A percentile compares a stretch with the other conserved stretches of the same genome.
phyloP scores from a whole-genome alignment of 1,140 invertebrate genomes.

The Drosophila eugracilis region DNA sequence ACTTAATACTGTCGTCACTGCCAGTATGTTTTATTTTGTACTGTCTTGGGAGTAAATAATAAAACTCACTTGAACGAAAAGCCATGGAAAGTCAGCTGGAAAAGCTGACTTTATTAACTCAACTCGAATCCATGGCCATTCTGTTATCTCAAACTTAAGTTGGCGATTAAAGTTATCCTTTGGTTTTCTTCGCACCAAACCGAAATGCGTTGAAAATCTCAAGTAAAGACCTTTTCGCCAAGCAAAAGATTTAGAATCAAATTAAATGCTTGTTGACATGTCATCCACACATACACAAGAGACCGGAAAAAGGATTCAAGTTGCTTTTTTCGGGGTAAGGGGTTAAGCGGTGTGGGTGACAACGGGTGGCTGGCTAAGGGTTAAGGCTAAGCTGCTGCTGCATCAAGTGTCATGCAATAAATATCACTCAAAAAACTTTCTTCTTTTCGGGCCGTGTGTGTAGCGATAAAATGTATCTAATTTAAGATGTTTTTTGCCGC shows the following conservation, averaged over 20 bases:
- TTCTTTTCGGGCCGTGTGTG: constrained; percentile 57
- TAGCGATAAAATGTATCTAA: constrained; percentile 82
- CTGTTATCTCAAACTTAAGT: constrained; percentile 47
- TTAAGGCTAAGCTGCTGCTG: constrained; percentile 26
- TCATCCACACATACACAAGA: constrained; percentile 47
- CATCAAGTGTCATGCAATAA: constrained; percentile 76
- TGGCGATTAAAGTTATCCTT: constrained; percentile 45
- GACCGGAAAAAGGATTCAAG: constrained; percentile 47
- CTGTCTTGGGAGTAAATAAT: neutral
- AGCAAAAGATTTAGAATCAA: constrained; percentile 72
- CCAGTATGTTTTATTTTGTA: neutral
- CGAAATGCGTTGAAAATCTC: constrained; percentile 24
- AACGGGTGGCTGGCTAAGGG: neutral
- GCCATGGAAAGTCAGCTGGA: constrained; percentile 15
- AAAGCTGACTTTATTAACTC: constrained; percentile 41
- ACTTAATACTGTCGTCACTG: neutral
- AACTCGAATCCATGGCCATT: constrained; percentile 43
- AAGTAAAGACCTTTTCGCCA: constrained; percentile 27
- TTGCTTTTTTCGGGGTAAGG: constrained; percentile 11
- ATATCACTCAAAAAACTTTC: constrained; percentile 77
- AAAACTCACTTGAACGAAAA: neutral
- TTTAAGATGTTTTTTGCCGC: constrained; percentile 80
- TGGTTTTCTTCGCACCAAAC: neutral
- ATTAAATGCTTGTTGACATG: constrained; percentile 78
- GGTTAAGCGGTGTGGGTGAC: neutral